Evolutionary conservation across 2,888 invertebrate species (phyloP).

Genomic region (Ormia ochracea): DNA sequence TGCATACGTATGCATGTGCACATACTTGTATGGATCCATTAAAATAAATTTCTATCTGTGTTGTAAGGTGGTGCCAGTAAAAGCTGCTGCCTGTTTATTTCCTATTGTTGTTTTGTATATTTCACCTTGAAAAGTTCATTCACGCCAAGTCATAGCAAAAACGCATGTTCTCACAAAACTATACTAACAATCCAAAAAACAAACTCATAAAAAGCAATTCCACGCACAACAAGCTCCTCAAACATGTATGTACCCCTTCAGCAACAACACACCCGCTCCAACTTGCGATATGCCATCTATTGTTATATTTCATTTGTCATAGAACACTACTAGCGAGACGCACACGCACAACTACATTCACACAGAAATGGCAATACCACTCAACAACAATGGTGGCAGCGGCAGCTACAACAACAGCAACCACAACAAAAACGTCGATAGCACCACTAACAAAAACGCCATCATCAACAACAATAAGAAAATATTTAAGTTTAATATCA

Average conservation of each 20-base stretch:
- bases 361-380: neutral
- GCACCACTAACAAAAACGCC: constrained; percentile 6
- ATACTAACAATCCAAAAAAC: constrained; percentile 16
- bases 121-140: constrained; percentile 76
- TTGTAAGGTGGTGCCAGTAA: neutral
- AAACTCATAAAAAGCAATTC: neutral
- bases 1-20: neutral
- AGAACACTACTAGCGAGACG: constrained; percentile 32
- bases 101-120: constrained; percentile 64
- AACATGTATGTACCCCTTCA: constrained; percentile 16
- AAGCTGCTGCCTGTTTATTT: constrained; percentile 11
- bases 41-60: neutral
- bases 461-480: neutral
- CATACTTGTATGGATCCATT: neutral
- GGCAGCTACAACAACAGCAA: neutral
- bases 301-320: constrained; percentile 4
- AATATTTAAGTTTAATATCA: neutral
- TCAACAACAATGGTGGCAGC: constrained; percentile 15
- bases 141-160: constrained; percentile 71
- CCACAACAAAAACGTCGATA: neutral
- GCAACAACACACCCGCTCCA: constrained; percentile 4
- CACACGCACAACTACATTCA: neutral
- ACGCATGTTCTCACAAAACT: constrained; percentile 67
- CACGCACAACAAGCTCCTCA: constrained; percentile 29
- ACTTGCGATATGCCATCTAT: constrained; percentile 24